Evolutionary conservation across 2,797 vertebrate genomes (phyloP), one percentile per base, ranked within the genome.

Genomic region (Helostoma temminkii): DNA sequence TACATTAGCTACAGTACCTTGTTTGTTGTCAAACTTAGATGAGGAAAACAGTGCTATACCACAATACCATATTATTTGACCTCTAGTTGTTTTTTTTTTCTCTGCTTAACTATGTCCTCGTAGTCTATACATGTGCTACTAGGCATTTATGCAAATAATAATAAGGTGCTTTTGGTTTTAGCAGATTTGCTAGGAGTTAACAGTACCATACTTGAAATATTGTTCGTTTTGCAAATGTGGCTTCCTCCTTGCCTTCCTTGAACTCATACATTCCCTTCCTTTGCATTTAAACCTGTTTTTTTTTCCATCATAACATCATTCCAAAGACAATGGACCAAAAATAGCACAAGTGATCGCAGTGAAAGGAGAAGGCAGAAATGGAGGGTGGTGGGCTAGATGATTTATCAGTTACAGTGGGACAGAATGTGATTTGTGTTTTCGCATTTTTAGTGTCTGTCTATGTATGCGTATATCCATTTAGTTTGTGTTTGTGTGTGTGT

Each of bases 321-420:
- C 63, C 36, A 24, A 81, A 83, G 66, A 92, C 88, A 93, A 92
- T 88, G 60, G 82, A 65, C 78, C 72, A 70, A 82, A 90, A 91
- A 92, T 92, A 90, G 87, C 72, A 11, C 11, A 18, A 54, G 71
- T 67, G 73, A 79, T 81, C 59, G 49, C 75, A 61, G 45, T 50
- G 24, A 74, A 43, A 36, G 56, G 69, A 61, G 63, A 39, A 41
- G 46, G 43, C 49, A 71, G 25, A 69, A 67, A 47, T 53, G 39
- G 39, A 47, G 34, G 50, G 52, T 39, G 21, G 32, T 48, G 18
- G 55, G 57, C 21, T 55, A 67, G 55, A 68, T 65, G 37, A 9
- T 68, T 59, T 60, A 61, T 63, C 56, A 36, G 70, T 59, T 22
- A 14, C 57, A 42, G 58, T 30, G 2, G 22, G 45, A 74, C 54